Evolutionary conservation across 2,888 invertebrate genomes (phyloP), one percentile per base, ranked within the genome.

Genomic region (Coenonympha arcania): DNA sequence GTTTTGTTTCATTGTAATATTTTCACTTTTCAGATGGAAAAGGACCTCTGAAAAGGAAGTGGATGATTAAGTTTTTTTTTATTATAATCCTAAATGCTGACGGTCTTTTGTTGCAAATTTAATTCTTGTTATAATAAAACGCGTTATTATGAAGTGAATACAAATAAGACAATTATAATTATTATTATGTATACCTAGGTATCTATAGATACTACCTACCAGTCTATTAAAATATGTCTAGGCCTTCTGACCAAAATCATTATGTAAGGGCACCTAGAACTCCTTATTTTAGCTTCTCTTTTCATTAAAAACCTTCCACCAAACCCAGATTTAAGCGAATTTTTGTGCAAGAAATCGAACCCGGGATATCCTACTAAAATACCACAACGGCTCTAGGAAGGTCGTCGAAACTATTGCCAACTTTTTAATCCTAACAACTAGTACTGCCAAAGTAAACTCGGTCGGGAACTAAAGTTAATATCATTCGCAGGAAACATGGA

Each of bases 1-100:
- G 36, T 50, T 52, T 44, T 45, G 36, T 41, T 28, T 48, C 44
- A 54, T 51, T 54, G 54, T 54, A 37, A 50, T 40, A 47, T 54
- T 54, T 50, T 40, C 40, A 50, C 40, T 54, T 54, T 50, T 40
- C 40, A 50, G 44, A 44, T 34, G 33, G 39, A 51, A 52, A 44
- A 48, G 48, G 40, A 37, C 44, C 28, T 50, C 40, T 30, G 36
- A 47, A 50, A 31, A 19, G 28, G 39, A 45, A 54, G 34, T 45
- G 39, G 5, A 41, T 48, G 48, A 50, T 54, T 48, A 48, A 48
- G 47, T 50, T 48, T 33, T 30, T 54, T 51, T 54, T 13, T 22
- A 22, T 24, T 15, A 22, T 22, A 24, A 24, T 16, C 24, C 24
- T 39, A 15, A 24, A 24, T 16, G 15, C 24, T 39, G 22, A 15